phyloP scores from a whole-genome alignment of 2,797 vertebrate genomes.

The Paramormyrops hopkinsi region DNA sequence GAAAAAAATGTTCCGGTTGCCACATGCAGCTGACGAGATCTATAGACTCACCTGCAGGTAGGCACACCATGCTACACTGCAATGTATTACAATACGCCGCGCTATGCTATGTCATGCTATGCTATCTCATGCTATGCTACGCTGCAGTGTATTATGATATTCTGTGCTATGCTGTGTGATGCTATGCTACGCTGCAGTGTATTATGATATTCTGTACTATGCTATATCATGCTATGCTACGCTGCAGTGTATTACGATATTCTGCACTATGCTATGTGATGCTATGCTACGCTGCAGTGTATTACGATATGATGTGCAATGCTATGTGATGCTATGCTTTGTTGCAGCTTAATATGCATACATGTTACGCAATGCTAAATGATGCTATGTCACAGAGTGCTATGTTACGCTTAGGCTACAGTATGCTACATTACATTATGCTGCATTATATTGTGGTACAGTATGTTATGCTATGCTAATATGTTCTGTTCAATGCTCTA shows the following conservation, averaged over 20 bases:
- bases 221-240: background rate
- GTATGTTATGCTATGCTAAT: background rate
- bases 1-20: constrained; percentile 74
- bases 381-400: background rate
- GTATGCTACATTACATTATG: background rate
- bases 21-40: constrained; percentile 83
- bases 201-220: too few relatives aligned
- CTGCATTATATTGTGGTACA: background rate
- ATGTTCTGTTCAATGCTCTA: constrained; percentile 27
- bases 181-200: background rate
- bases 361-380: background rate
- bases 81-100: background rate
- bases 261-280: background rate
- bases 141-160: background rate
- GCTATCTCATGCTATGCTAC: background rate
- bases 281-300: background rate
- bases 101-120: background rate
- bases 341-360: background rate
- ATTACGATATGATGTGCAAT: background rate
- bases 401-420: background rate
- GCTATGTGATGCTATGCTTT: background rate
- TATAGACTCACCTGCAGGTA: constrained; percentile 95
- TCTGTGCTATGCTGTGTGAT: background rate
- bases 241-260: background rate
- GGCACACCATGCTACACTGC: background rate